Evolutionary conservation across 2,888 invertebrate species (phyloP).

Genomic region (Cosmia pyralina): DNA sequence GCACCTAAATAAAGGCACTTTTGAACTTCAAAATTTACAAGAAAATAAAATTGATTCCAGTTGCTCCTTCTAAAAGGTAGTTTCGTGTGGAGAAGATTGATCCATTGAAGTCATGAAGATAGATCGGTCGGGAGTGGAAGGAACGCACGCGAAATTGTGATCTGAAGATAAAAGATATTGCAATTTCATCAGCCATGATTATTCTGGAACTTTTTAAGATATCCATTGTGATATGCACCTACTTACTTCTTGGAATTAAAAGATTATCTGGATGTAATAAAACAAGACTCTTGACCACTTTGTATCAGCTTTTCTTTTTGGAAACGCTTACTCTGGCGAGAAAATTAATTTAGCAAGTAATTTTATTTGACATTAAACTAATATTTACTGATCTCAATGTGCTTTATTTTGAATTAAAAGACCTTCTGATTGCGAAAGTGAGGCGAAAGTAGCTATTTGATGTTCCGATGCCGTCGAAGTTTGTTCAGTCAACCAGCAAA

Average conservation of each 20-base stretch:
- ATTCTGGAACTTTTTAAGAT: background rate
- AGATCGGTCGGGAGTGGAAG: constrained; percentile 1
- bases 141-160: constrained; percentile 14
- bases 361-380: background rate
- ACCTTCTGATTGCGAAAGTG: no score
- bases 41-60: no score
- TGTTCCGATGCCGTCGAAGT: background rate
- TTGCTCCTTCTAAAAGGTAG: no score
- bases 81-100: no score
- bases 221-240: no score
- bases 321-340: background rate
- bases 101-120: no score
- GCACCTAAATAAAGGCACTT: no score
- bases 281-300: background rate
- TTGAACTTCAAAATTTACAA: no score
- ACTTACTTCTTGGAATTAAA: background rate
- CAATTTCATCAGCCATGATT: background rate
- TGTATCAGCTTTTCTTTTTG: background rate
- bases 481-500: background rate
- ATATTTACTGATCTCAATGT: background rate
- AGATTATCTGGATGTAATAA: background rate
- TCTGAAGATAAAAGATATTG: background rate
- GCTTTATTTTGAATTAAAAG: background rate
- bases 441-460: background rate
- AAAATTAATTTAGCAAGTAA: background rate